A percentile compares a stretch with the other conserved stretches of the same genome.
Conservation (phyloP, 1,140 invertebrate genomes). For the Dendrolimus punctatus region DNA sequence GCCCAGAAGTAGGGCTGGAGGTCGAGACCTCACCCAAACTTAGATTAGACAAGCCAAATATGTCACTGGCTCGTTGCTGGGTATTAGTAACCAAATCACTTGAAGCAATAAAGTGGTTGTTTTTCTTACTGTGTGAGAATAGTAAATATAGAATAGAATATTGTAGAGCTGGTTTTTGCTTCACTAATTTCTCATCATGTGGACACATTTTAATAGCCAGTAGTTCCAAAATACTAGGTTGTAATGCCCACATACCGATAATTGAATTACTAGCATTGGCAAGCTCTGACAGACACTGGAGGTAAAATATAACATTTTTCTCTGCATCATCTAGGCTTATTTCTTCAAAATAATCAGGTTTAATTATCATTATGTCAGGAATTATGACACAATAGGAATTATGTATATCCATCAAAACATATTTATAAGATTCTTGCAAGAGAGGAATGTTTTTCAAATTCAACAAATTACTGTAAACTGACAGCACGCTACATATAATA, state of each 20-base stretch:
- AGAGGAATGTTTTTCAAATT: slow-evolving; percentile 92
- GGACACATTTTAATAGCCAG: slow-evolving; percentile 83
- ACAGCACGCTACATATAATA: slow-evolving; percentile 78
- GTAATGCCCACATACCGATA: slow-evolving; percentile 94
- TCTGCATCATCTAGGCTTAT: slow-evolving; percentile 75
- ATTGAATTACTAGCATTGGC: slow-evolving; percentile 90
- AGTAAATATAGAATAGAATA: slow-evolving; percentile 82
- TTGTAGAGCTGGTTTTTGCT: slow-evolving; percentile 78
- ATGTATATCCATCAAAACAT: slow-evolving; percentile 83
- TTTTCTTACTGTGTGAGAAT: slow-evolving; percentile 87
- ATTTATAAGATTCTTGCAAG: slow-evolving; percentile 90
- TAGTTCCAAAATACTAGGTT: slow-evolving; percentile 91
- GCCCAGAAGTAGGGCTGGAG: slow-evolving; percentile 81
- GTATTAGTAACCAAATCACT: slow-evolving; percentile 82
- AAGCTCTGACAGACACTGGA: slow-evolving; percentile 87
- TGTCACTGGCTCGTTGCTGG: slow-evolving; percentile 73
- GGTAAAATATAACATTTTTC: slow-evolving; percentile 81
- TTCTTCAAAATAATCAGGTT: slow-evolving; percentile 45
- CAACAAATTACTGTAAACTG: slow-evolving; percentile 86
- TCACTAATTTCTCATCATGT: slow-evolving; percentile 74
- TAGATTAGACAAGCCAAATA: slow-evolving; percentile 73
- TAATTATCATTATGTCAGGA: slow-evolving; percentile 67
- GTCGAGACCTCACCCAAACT: slow-evolving; percentile 71
- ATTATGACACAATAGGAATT: slow-evolving; percentile 75
- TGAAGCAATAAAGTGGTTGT: slow-evolving; percentile 91